These are phyloP conservation scores for Rhinella marina DNA, from an alignment of 2,797 vertebrate species.

Conservation along the genomic window DNA sequence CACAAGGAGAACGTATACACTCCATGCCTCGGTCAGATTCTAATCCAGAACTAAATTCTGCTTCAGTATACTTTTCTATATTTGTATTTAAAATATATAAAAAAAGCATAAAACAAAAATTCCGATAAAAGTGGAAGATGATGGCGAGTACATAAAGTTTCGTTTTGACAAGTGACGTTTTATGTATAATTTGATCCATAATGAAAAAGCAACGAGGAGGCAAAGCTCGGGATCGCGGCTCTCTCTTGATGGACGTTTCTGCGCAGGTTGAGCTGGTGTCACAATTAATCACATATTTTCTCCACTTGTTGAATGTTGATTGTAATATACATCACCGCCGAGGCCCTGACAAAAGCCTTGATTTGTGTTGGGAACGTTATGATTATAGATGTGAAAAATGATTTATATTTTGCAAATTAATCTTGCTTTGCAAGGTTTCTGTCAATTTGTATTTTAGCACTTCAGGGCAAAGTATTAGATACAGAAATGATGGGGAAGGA, in stretches of 20 bases:
- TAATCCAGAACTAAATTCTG: not conserved
- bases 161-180: not conserved
- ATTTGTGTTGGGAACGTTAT: constrained; percentile 31
- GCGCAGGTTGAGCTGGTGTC: not conserved
- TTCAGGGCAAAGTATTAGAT: not conserved
- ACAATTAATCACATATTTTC: constrained; percentile 18
- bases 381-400: constrained; percentile 41
- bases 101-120: not conserved
- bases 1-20: too few relatives aligned
- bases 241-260: not conserved
- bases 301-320: constrained; percentile 37
- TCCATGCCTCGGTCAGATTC: too few relatives aligned
- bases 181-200: not conserved
- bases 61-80: not conserved
- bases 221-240: not conserved
- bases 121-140: not conserved
- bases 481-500: not conserved
- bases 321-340: not conserved
- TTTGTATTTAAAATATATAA: not conserved
- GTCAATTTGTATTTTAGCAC: constrained; percentile 40
- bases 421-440: constrained; percentile 42
- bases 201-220: not conserved
- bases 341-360: constrained; percentile 9
- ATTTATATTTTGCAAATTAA: constrained; percentile 49
- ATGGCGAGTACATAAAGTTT: constrained; percentile 9